phyloP scores from a whole-genome alignment of 2,113 vertebrate species.

The Perca flavescens region DNA sequence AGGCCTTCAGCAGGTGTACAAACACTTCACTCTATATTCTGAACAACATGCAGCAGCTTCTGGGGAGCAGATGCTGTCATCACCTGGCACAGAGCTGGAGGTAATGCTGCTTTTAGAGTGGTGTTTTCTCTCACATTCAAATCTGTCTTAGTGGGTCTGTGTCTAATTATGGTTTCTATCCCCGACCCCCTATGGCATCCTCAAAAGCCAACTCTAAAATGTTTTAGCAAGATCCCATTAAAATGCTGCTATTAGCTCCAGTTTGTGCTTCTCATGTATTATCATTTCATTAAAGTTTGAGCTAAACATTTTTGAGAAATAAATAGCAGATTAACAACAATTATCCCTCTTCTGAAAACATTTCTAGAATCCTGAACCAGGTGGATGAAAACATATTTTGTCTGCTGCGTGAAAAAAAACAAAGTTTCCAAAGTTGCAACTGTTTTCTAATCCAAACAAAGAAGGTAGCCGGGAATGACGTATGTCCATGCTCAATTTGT shows the following conservation, averaged over 20 bases:
- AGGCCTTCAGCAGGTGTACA: constrained; percentile 69
- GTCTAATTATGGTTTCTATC: not conserved
- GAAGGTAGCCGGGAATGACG: not conserved
- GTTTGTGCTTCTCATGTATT: not conserved
- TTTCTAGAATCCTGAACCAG: not conserved
- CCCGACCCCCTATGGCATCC: not conserved
- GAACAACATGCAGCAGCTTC: constrained; percentile 39
- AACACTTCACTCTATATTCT: constrained; percentile 55
- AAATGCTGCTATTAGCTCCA: not conserved
- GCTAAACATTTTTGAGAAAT: not conserved
- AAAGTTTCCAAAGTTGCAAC: no score
- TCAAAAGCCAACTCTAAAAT: not conserved
- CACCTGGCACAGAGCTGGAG: constrained; percentile 39
- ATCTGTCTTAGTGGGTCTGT: not conserved
- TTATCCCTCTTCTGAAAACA: not conserved
- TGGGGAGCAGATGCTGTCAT: constrained; percentile 64
- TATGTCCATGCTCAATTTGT: not conserved
- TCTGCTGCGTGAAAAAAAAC: not conserved
- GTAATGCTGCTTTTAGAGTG: constrained; percentile 5
- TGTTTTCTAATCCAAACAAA: not conserved
- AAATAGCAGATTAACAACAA: not conserved
- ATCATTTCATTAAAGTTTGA: not conserved
- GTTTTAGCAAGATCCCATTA: not conserved
- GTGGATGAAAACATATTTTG: not conserved
- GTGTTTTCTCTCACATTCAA: constrained; percentile 29